These are phyloP conservation scores for Mesoligia furuncula DNA, from an alignment of 2,888 invertebrate genomes.

Conservation along the genomic window DNA sequence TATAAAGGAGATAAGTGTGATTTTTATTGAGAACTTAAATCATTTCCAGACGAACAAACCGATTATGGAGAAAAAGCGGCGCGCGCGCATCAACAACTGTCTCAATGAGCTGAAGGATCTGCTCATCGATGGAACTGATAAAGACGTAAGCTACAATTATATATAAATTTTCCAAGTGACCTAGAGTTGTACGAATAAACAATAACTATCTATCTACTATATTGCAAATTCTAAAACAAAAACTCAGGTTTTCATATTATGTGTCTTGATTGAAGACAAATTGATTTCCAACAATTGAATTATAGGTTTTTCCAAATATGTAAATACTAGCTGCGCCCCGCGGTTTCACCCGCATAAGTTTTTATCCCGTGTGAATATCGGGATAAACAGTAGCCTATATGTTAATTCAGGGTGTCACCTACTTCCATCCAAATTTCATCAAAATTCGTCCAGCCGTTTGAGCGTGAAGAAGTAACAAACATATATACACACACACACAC, in stretches of 20 bases:
- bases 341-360: too few species aligned
- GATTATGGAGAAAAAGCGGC: constrained; percentile 97
- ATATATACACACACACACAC: too few species aligned
- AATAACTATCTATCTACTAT: too few species aligned
- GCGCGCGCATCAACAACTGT: constrained; percentile 97
- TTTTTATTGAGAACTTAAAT: constrained; percentile 9
- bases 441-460: too few species aligned
- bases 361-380: too few species aligned
- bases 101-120: constrained; percentile 96
- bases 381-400: too few species aligned
- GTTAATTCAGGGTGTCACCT: too few species aligned
- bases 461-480: too few species aligned
- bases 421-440: too few species aligned
- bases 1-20: not conserved
- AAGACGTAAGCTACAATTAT: constrained; percentile 94
- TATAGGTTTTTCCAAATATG: not conserved
- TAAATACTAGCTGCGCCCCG: too few species aligned
- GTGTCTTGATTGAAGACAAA: not conserved
- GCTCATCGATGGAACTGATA: constrained; percentile 95
- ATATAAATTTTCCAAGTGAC: not conserved
- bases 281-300: not conserved
- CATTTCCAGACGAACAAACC: constrained; percentile 95
- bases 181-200: not conserved
- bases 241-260: not conserved
- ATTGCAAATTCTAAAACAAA: not conserved